phyloP scores from a whole-genome alignment of 2,797 vertebrate species.

The Champsocephalus gunnari region DNA sequence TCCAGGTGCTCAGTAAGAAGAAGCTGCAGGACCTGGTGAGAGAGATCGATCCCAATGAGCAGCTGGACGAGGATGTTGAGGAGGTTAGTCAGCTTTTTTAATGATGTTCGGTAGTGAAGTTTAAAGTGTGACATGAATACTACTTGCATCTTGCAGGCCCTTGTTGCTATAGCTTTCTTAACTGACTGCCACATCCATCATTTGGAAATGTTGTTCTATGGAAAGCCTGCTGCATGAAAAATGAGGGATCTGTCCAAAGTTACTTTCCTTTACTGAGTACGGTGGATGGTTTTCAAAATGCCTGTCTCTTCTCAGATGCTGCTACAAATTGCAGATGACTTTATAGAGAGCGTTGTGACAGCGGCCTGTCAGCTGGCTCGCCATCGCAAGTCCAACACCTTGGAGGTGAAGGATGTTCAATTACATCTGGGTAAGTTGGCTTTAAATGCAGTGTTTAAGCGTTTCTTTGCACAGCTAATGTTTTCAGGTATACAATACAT shows the following conservation, averaged over 20 bases:
- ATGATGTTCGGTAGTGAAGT: not conserved
- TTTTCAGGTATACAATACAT: not conserved
- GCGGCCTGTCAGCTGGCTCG: conserved; percentile 97
- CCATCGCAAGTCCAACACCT: conserved; percentile 96
- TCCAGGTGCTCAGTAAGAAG: conserved; percentile 97
- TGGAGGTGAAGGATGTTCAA: conserved; percentile 98
- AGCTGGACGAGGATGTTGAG: conserved; percentile 98
- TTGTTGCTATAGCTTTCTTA: not conserved
- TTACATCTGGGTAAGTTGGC: conserved; percentile 91
- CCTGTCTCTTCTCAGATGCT: conserved; percentile 88
- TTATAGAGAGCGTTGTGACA: conserved; percentile 98
- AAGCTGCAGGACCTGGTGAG: conserved; percentile 97
- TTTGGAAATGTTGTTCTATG: conserved; percentile 22
- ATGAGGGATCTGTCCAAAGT: not conserved
- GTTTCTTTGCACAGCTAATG: not conserved
- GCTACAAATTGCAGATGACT: conserved; percentile 97
- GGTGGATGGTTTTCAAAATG: conserved; percentile 19
- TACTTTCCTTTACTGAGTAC: not conserved
- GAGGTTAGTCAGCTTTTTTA: conserved; percentile 85
- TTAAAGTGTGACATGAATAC: not conserved
- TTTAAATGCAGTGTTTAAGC: not conserved
- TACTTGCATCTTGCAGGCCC: not conserved
- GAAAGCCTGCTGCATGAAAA: conserved; percentile 33
- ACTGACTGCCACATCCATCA: conserved; percentile 34
- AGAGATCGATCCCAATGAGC: conserved; percentile 98